These are phyloP conservation scores for Brachionus rotundiformis DNA, from an alignment of 1,140 invertebrate genomes.

Conservation along the genomic window DNA sequence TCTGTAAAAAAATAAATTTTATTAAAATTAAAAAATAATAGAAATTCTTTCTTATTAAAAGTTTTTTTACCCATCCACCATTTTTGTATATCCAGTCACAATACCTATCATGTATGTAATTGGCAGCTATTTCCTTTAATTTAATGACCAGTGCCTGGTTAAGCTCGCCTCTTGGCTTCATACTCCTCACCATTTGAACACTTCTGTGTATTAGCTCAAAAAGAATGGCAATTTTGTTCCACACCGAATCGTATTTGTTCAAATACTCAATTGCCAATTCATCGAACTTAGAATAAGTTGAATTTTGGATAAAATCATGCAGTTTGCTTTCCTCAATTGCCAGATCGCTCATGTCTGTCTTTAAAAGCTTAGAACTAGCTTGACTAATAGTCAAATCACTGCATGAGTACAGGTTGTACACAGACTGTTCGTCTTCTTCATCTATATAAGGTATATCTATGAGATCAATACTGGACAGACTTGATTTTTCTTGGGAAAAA, in stretches of 20 bases:
- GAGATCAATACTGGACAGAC: slow-evolving; percentile 32
- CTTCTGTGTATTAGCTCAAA: slow-evolving; percentile 22
- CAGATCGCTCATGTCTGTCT: slow-evolving; percentile 37
- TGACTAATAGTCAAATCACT: slow-evolving; percentile 15
- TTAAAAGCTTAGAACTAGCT: not conserved
- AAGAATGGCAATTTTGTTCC: slow-evolving; percentile 38
- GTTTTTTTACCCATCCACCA: slow-evolving; percentile 37
- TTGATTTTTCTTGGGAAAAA: slow-evolving; percentile 28
- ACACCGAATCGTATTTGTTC: slow-evolving; percentile 18
- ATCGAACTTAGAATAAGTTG: slow-evolving; percentile 31
- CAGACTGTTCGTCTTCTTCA: not conserved
- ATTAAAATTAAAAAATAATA: not conserved
- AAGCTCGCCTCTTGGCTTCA: not conserved
- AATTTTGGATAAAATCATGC: slow-evolving; percentile 15
- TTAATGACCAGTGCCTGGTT: slow-evolving; percentile 7
- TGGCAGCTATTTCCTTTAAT: slow-evolving; percentile 38
- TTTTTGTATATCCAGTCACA: slow-evolving; percentile 45
- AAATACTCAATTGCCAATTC: slow-evolving; percentile 24
- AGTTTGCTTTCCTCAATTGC: not conserved
- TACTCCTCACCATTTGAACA: slow-evolving; percentile 12
- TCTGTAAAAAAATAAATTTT: not conserved
- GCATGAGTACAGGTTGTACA: not conserved
- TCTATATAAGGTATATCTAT: slow-evolving; percentile 49
- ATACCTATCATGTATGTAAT: slow-evolving; percentile 43
- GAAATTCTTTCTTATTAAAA: not conserved